Percentiles rank a stretch among this genome's conserved stretches.
Conservation (phyloP, 2,888 invertebrate genomes). For the Bombylius major region DNA sequence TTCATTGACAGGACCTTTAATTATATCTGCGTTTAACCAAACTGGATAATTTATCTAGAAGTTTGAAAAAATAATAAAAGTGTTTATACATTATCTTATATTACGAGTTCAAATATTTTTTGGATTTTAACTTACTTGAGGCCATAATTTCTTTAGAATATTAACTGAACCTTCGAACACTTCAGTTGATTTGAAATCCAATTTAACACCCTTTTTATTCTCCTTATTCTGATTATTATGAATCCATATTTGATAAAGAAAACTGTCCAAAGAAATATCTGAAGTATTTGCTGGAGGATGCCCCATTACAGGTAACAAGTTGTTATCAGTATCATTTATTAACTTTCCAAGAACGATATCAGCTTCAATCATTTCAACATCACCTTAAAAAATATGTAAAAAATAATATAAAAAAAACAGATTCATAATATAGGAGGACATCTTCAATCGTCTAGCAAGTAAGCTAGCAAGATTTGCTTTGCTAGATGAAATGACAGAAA, state of each 20-base stretch:
- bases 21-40: slow-evolving; percentile 81
- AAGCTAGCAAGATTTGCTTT: too few species aligned
- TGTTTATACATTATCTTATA: too few species aligned
- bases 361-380: slow-evolving; percentile 71
- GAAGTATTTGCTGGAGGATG: slow-evolving; percentile 64
- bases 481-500: too few species aligned
- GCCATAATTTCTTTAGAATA: slow-evolving; percentile 33
- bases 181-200: slow-evolving; percentile 75
- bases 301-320: slow-evolving; percentile 66
- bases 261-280: slow-evolving; percentile 61
- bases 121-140: slow-evolving; percentile 28
- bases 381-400: slow-evolving; percentile 30
- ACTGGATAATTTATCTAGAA: slow-evolving; percentile 56
- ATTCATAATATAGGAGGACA: too few species aligned
- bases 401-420: too few species aligned
- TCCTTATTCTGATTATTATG: slow-evolving; percentile 36
- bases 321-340: slow-evolving; percentile 36
- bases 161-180: slow-evolving; percentile 49
- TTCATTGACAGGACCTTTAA: slow-evolving; percentile 54
- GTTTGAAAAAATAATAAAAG: slow-evolving; percentile 4
- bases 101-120: too few species aligned
- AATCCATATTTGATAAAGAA: slow-evolving; percentile 47
- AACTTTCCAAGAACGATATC: slow-evolving; percentile 62
- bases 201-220: slow-evolving; percentile 63
- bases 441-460: too few species aligned